Evolutionary conservation across 2,888 invertebrate species (phyloP).

Genomic region (Drosophila percnosoma): DNA sequence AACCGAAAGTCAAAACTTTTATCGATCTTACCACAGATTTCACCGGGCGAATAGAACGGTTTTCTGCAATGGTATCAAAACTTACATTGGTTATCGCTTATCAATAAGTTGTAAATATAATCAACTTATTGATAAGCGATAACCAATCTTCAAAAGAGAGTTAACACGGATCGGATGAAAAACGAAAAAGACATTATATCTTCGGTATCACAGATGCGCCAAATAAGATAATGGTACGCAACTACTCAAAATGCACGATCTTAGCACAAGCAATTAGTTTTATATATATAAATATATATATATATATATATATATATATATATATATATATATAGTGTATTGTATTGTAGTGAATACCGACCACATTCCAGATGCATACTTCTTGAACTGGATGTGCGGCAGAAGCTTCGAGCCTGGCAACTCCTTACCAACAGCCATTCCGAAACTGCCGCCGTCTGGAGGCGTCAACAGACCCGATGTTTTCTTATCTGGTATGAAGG

Average conservation of each 20-base stretch:
- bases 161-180: not conserved
- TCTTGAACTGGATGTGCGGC: slow-evolving; percentile 67
- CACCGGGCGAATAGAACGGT: slow-evolving; percentile 53
- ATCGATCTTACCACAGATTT: slow-evolving; percentile 78
- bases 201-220: not conserved
- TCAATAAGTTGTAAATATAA: not conserved
- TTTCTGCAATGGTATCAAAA: slow-evolving; percentile 50
- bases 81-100: not conserved
- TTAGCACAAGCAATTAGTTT: not conserved
- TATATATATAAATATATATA: slow-evolving; percentile 3
- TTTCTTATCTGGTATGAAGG: slow-evolving; percentile 72
- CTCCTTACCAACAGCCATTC: slow-evolving; percentile 36
- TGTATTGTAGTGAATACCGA: slow-evolving; percentile 43
- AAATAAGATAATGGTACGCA: not conserved
- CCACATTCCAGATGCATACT: slow-evolving; percentile 72
- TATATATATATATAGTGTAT: not conserved
- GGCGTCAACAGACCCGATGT: slow-evolving; percentile 32
- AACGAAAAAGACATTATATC: not conserved
- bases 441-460: slow-evolving; percentile 20
- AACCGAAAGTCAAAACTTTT: slow-evolving; percentile 64
- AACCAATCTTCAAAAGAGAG: not conserved
- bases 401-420: slow-evolving; percentile 48
- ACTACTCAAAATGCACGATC: not conserved
- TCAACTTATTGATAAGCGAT: too few relatives aligned
- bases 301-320: not conserved